Conservation (phyloP, 2,888 invertebrate species). For the Galeruca laticollis region DNA sequence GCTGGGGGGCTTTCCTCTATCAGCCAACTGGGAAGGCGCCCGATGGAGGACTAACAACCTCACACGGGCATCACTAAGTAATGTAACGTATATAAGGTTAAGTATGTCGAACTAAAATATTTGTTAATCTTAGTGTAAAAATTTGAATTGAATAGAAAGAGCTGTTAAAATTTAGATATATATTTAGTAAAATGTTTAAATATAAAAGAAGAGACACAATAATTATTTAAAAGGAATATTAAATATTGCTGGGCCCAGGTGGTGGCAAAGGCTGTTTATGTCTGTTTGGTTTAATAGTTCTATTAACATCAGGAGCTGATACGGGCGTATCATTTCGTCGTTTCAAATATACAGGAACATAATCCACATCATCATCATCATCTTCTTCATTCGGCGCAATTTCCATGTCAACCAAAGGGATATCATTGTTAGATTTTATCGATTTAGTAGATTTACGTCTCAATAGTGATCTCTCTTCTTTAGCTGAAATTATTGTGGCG, state of each 20-base stretch:
- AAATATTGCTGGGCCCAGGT: slow-evolving; percentile 1
- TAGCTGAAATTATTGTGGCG: slow-evolving; percentile 38
- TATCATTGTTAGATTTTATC: slow-evolving; percentile 23
- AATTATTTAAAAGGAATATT: background rate
- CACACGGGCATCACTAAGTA: no score
- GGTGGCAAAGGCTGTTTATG: slow-evolving; percentile 21
- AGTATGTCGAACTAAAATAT: no score
- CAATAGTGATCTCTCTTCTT: slow-evolving; percentile 46
- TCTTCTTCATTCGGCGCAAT: slow-evolving; percentile 23
- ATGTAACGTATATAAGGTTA: no score
- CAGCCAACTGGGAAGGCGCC: no score
- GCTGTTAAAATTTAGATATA: no score
- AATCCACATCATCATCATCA: slow-evolving; percentile 46
- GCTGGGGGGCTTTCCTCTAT: no score
- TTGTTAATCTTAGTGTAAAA: no score
- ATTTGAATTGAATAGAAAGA: no score
- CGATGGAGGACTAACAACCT: no score
- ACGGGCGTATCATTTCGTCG: slow-evolving; percentile 40
- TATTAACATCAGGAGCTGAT: slow-evolving; percentile 44
- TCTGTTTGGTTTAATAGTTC: slow-evolving; percentile 46
- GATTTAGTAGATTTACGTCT: slow-evolving; percentile 32
- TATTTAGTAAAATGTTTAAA: background rate
- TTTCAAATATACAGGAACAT: slow-evolving; percentile 50
- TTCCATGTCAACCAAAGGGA: slow-evolving; percentile 44
- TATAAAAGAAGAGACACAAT: background rate